Evolutionary conservation across 92 coral and sea anemone species (phyloP).

Genomic region (Actinostola sp.): DNA sequence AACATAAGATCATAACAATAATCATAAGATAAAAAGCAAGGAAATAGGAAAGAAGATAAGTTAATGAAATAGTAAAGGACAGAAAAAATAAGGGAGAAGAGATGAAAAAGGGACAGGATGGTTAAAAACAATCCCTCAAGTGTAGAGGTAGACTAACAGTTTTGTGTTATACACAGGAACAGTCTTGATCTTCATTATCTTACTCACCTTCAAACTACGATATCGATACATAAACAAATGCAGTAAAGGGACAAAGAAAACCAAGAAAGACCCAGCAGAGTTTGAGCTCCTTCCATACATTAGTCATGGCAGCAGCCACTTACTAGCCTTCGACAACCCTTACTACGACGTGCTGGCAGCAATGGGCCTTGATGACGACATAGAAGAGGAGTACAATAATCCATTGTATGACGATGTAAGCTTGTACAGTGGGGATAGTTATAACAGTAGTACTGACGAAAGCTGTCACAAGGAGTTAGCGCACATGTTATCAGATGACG

Average conservation of each 20-base stretch:
- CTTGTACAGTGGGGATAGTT: slow-evolving; percentile 65
- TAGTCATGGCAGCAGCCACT: slow-evolving; percentile 76
- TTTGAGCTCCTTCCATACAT: slow-evolving; percentile 92
- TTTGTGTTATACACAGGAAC: slow-evolving; percentile 57
- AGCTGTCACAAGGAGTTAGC: slow-evolving; percentile 73
- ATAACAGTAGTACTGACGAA: slow-evolving; percentile 77
- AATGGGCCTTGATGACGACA: slow-evolving; percentile 96
- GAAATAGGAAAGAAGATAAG: too few species aligned
- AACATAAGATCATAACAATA: too few species aligned
- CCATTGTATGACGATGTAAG: slow-evolving; percentile 93
- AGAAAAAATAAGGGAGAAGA: too few species aligned
- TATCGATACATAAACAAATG: slow-evolving; percentile 62
- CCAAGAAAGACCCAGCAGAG: slow-evolving; percentile 81
- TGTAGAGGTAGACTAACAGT: too few species aligned
- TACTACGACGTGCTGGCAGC: slow-evolving; percentile 97
- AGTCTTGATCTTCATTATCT: slow-evolving; percentile 55
- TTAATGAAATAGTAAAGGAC: too few species aligned
- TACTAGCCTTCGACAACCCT: slow-evolving; percentile 96
- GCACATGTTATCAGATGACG: slow-evolving; percentile 69
- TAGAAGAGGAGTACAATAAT: slow-evolving; percentile 90
- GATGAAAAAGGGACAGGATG: too few species aligned
- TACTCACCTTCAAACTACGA: slow-evolving; percentile 67
- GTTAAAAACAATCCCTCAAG: too few species aligned
- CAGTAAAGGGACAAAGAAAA: slow-evolving; percentile 44
- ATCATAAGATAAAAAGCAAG: too few species aligned